Evolutionary conservation across 2,113 vertebrate genomes (phyloP), one percentile per base, ranked within the genome.

Genomic region (Hemiprocne comata): DNA sequence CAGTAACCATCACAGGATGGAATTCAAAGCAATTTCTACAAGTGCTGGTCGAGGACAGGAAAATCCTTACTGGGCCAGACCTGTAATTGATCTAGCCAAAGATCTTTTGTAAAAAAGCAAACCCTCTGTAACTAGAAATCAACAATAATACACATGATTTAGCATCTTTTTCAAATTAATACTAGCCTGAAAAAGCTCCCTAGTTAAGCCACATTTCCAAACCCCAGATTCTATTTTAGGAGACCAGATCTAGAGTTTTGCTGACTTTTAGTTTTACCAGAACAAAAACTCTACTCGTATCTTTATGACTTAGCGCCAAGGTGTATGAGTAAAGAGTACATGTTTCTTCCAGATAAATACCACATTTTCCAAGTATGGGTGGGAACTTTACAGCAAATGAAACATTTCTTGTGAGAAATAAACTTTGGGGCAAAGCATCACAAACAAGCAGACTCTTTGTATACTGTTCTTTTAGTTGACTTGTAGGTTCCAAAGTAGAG

Each of bases 381-480:
- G 5, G 60, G 21, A 94, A 87, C 40, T 87, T 87, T 6, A 17
- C 40, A 90, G 55, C n/a, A 92, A 80, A 55, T 17, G 51, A 75
- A 90, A 89, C 57, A 50, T 34, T 80, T 78, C 85, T 93, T 64
- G 20, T 2, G 8, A 78, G 48, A 73, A 87, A 77, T 19, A 62
- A 90, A 71, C 50, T 92, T 69, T 2, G 20, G 72, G 62, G 92
- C 53, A 50, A 97, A 97, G 88, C 86, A 96, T 61, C 96, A 96
- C 96, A 96, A 94, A 94, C 91, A 94, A 89, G 62, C 85, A 95
- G 70, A 76, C 65, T 95, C 69, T 94, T 92, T 84, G 53, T 62
- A 89, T 66, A 96, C 73, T 75, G 67, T 80, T 90, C 64, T 93
- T 97, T 97, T 94, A 96, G 95, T 97, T 96, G 73, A 86, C 90